Percentiles rank a stretch among this genome's conserved stretches.
Conservation (phyloP, 1,140 invertebrate species). For the Caenorhabditis brenneri region DNA sequence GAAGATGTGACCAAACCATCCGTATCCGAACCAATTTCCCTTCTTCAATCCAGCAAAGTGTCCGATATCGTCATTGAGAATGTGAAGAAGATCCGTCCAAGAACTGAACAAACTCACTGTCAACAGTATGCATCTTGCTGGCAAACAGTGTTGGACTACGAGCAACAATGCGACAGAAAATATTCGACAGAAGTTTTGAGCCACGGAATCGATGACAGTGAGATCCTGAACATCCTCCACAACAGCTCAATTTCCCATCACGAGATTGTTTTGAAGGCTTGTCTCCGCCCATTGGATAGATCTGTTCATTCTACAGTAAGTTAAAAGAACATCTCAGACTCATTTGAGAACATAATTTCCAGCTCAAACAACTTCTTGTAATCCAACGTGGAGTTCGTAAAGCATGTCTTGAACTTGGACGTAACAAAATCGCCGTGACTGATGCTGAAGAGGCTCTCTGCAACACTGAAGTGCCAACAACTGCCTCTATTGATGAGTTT, state of each 20-base stretch:
- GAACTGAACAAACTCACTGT: constrained; percentile 18
- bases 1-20: background rate
- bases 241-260: constrained; percentile 45
- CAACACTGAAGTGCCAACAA: constrained; percentile 6
- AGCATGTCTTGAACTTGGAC: constrained; percentile 49
- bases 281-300: constrained; percentile 49
- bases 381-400: constrained; percentile 50
- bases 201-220: constrained; percentile 48
- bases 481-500: constrained; percentile 42
- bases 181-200: constrained; percentile 35
- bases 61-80: constrained; percentile 7
- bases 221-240: constrained; percentile 36
- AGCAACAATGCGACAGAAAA: constrained; percentile 43
- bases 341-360: background rate
- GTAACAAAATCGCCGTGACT: constrained; percentile 33
- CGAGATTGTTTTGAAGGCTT: constrained; percentile 43
- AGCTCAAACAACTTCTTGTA: constrained; percentile 47
- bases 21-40: background rate
- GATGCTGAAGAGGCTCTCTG: constrained; percentile 30
- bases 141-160: constrained; percentile 37
- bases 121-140: constrained; percentile 33
- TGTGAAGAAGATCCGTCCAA: constrained; percentile 21
- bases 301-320: constrained; percentile 35
- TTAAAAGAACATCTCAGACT: background rate
- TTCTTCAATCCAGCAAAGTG: background rate